phyloP scores from a whole-genome alignment of 2,113 vertebrate species.

The Phrynocephalus versicolor region DNA sequence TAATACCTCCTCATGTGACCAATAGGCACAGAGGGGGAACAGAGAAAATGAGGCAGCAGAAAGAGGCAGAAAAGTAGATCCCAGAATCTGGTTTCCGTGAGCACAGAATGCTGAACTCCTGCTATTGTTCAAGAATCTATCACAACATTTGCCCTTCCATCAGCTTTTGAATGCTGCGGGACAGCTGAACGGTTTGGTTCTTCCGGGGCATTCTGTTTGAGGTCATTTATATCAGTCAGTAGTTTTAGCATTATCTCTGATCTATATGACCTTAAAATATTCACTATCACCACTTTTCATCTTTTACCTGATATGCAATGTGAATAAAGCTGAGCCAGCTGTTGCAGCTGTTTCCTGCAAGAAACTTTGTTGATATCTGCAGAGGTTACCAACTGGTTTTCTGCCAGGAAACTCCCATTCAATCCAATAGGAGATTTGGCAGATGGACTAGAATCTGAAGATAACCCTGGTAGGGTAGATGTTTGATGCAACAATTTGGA shows the following conservation, averaged over 20 bases:
- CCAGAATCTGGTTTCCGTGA: neutral
- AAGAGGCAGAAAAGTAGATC: too few species aligned
- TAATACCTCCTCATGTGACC: too few species aligned
- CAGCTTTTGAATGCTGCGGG: neutral
- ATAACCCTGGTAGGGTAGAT: constrained; percentile 68
- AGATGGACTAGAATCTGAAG: constrained; percentile 73
- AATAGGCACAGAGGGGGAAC: neutral
- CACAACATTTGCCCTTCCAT: neutral
- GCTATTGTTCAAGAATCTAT: neutral
- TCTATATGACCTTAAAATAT: neutral
- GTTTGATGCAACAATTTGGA: constrained; percentile 85
- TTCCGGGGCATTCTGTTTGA: neutral
- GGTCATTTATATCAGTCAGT: neutral
- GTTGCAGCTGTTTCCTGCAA: constrained; percentile 79
- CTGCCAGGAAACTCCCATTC: constrained; percentile 75
- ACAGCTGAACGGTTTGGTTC: neutral
- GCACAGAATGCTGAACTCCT: neutral
- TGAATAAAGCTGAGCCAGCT: constrained; percentile 89
- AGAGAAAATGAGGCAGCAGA: neutral
- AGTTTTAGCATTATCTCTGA: neutral
- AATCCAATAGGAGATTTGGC: constrained; percentile 72
- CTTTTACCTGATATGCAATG: constrained; percentile 89
- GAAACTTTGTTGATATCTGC: constrained; percentile 86
- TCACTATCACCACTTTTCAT: neutral
- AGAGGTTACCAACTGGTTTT: constrained; percentile 71